phyloP scores from a whole-genome alignment of 2,113 vertebrate species.

The Leucoraja erinaceus region DNA sequence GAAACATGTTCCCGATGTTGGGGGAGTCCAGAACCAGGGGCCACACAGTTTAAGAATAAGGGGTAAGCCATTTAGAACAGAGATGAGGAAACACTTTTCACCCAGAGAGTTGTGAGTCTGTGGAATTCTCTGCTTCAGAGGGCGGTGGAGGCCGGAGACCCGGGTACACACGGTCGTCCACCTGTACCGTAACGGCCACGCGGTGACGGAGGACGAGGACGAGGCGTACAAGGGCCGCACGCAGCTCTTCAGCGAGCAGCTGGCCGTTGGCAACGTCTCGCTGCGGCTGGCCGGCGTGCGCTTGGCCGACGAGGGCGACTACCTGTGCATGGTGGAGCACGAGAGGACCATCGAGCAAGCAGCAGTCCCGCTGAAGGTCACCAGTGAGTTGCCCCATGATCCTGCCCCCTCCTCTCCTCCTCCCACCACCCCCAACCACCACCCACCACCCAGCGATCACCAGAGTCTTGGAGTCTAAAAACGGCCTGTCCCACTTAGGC shows the following conservation, averaged over 20 bases:
- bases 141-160: not conserved
- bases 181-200: not conserved
- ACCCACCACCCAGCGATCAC: too few relatives aligned
- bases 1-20: too few relatives aligned
- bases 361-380: not conserved
- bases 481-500: too few relatives aligned
- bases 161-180: not conserved
- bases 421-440: too few relatives aligned
- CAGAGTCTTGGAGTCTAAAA: too few relatives aligned
- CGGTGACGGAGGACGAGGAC: not conserved
- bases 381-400: not conserved
- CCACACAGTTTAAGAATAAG: too few relatives aligned
- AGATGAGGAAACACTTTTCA: too few relatives aligned
- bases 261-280: not conserved
- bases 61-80: too few relatives aligned
- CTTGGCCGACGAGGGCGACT: not conserved
- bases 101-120: too few relatives aligned
- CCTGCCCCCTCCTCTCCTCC: too few relatives aligned
- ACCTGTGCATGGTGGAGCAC: not conserved
- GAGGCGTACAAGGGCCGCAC: not conserved
- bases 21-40: too few relatives aligned
- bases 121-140: too few relatives aligned
- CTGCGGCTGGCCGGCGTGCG: not conserved
- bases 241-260: not conserved
- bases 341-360: not conserved